Evolutionary conservation across 2,113 vertebrate genomes (phyloP), one percentile per base, ranked within the genome.

Genomic region (Pteronura brasiliensis): DNA sequence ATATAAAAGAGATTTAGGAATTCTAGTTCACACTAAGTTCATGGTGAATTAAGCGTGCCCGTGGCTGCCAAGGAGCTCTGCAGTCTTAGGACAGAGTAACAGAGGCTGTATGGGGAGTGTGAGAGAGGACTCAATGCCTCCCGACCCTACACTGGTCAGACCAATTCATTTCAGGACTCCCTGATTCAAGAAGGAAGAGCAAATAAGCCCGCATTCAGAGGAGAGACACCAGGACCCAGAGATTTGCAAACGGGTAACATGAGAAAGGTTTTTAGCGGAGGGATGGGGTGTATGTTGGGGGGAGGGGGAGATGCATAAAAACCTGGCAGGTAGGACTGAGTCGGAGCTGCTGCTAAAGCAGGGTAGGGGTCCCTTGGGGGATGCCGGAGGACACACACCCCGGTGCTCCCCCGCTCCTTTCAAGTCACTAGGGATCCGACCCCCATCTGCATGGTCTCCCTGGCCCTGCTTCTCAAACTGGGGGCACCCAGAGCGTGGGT

Each of bases 1-100:
- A 39, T 39, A 81, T 82, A 87, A 90, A 94, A 90, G 93, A 95
- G 96, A 96, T 88, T 95, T 95, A 95, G 88, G 88, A 96, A 97
- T 95, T 97, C 65, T 18, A 86, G 88, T 95, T 97, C 81, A 83
- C 0, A 1, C 77, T 18, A 63, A 94, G 95, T 97, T 97, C 92
- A 47, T 0, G 25, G n/a, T n/a, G 89, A 93, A 83, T 67, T 88
- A 92, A 71, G 42, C 0, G 0, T 39, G 61, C n/a, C 49, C 1
- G 0, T 31, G 49, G 65, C 90, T 65, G 39, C 74, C 47, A 25
- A 23, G 13, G 29, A 14, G 29, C 12, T n/a, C 49, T 72, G 17
- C 42, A 10, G 4, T 36, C 77, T 81, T 4, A 72, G 27, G 23
- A 65, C 3, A 6, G 1, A 1, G 39, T 15, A 44, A 31, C 42